Conservation (phyloP, 1,140 invertebrate genomes). For the Aculops lycopersici region DNA sequence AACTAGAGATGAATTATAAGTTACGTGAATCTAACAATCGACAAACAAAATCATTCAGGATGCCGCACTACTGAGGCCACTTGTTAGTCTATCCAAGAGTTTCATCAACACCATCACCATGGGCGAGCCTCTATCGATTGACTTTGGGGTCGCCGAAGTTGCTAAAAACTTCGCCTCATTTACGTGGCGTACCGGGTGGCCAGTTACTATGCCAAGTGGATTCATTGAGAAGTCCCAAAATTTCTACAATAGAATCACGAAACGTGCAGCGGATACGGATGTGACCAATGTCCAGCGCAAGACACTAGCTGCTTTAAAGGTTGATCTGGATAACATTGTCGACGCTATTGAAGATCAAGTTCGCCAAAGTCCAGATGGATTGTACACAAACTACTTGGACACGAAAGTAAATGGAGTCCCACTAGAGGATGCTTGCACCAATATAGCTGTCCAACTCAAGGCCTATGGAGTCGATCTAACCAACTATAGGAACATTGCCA, state of each 20-base stretch:
- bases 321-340: not conserved
- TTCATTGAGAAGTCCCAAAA: not conserved
- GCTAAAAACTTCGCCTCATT: not conserved
- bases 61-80: no score
- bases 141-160: not conserved
- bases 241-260: not conserved
- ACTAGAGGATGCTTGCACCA: not conserved
- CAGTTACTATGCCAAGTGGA: not conserved
- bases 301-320: not conserved
- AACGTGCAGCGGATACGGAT: not conserved
- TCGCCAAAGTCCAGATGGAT: not conserved
- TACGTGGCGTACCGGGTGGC: not conserved
- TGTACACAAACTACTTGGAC: not conserved
- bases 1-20: no score
- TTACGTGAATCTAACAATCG: no score
- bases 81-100: no score
- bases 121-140: not conserved
- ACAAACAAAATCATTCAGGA: no score
- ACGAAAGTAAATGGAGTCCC: not conserved
- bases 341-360: not conserved
- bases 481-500: not conserved
- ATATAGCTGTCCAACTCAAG: not conserved
- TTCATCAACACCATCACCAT: not conserved
- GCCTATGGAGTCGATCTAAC: not conserved
- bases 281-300: not conserved